A percentile compares a stretch with the other conserved stretches of the same genome.
phyloP scores from a whole-genome alignment of 2,797 vertebrate genomes.

The Anisognathus igniventris region DNA sequence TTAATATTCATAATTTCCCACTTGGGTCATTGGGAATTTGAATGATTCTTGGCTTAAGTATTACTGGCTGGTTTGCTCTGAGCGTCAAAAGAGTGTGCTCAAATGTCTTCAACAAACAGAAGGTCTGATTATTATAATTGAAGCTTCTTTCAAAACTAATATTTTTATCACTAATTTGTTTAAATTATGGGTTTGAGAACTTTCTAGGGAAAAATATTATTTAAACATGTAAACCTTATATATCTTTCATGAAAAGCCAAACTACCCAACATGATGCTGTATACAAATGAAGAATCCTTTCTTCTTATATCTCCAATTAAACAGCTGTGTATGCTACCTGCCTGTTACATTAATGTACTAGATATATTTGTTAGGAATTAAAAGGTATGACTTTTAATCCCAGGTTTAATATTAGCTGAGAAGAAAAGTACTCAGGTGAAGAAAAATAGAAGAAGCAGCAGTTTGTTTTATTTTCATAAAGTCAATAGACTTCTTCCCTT shows the following conservation, averaged over 20 bases:
- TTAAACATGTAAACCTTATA: neutral
- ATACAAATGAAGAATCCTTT: neutral
- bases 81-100: neutral
- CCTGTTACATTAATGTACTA: neutral
- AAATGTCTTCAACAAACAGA: neutral
- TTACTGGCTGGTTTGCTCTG: neutral
- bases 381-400: neutral
- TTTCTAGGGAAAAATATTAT: neutral
- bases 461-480: neutral
- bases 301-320: neutral
- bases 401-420: neutral
- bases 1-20: neutral
- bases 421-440: neutral
- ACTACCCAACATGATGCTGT: neutral
- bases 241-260: neutral
- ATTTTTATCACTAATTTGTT: neutral
- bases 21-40: neutral
- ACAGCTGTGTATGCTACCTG: neutral
- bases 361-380: neutral
- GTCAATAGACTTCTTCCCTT: neutral
- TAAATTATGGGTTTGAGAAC: neutral
- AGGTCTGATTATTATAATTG: neutral
- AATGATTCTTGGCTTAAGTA: neutral
- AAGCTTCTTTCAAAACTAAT: neutral
- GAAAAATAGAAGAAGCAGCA: neutral